Percentiles rank a stretch among this genome's conserved stretches.
Conservation (phyloP, 2,113 vertebrate species). For the Mormyrus lacerda region DNA sequence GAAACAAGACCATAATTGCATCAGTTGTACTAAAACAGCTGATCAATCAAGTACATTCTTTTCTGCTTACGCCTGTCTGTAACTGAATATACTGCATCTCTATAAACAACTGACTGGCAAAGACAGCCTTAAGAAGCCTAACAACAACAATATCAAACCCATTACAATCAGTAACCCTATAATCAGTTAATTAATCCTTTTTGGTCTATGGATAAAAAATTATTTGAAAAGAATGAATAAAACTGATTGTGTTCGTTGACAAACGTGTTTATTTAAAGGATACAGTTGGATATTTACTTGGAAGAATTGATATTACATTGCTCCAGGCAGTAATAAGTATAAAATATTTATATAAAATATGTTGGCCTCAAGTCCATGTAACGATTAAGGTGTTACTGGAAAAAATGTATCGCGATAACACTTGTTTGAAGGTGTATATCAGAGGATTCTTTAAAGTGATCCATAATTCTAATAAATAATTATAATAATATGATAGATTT, state of each 20-base stretch:
- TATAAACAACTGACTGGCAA: slow-evolving; percentile 41
- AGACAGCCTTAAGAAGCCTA: background rate
- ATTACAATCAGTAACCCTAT: background rate
- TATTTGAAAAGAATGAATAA: background rate
- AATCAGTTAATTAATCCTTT: background rate
- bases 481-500: background rate
- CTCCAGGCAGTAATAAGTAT: background rate
- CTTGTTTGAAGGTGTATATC: background rate
- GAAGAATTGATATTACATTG: background rate
- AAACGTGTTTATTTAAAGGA: background rate
- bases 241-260: background rate
- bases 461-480: background rate
- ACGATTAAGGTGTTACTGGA: background rate
- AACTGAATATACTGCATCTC: slow-evolving; percentile 54
- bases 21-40: slow-evolving; percentile 41
- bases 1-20: slow-evolving; percentile 46
- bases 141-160: background rate
- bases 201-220: background rate
- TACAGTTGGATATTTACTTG: background rate
- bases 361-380: background rate
- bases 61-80: slow-evolving; percentile 46
- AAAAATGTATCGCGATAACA: background rate
- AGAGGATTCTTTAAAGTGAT: background rate
- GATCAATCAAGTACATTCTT: slow-evolving; percentile 57
- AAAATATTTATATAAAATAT: background rate